Percentiles rank a stretch among this genome's conserved stretches.
These are phyloP conservation scores for Hydractinia echinata DNA, from an alignment of 30 jellyfish, hydroid and myxozoan species.

Conservation along the genomic window DNA sequence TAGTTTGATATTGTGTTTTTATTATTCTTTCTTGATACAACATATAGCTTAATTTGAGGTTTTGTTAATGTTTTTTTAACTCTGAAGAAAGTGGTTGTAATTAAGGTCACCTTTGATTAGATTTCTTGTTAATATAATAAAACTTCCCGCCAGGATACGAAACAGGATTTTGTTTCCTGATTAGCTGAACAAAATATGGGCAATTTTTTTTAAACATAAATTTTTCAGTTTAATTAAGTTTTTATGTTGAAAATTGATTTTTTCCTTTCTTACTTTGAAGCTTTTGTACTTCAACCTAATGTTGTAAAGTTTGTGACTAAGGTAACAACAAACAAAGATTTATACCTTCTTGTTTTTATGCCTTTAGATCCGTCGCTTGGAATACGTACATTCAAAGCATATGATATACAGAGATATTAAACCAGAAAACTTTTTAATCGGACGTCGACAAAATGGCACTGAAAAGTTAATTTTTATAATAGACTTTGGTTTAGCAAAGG, in stretches of 20 bases:
- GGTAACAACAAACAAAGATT: not conserved
- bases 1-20: too few species aligned
- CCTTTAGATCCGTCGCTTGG: slow-evolving; percentile 84
- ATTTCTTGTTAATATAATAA: too few species aligned
- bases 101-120: too few species aligned
- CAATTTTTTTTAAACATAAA: too few species aligned
- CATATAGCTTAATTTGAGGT: too few species aligned
- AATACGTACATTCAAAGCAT: slow-evolving; percentile 90
- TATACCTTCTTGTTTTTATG: not conserved
- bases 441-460: slow-evolving; percentile 90
- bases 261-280: not conserved
- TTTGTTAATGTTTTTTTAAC: too few species aligned
- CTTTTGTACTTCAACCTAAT: not conserved
- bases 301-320: not conserved
- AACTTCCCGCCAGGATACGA: too few species aligned
- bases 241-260: not conserved
- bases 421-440: slow-evolving; percentile 98
- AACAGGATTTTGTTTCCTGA: too few species aligned
- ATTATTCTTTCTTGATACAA: too few species aligned
- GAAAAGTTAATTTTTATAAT: slow-evolving; percentile 86
- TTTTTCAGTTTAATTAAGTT: not conserved
- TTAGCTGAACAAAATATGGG: too few species aligned
- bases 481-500: slow-evolving; percentile 98
- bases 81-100: too few species aligned
- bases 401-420: slow-evolving; percentile 96